Base-by-base conservation (phyloP, 2,113 vertebrate genomes). In the Apodemus speciosus region DNA sequence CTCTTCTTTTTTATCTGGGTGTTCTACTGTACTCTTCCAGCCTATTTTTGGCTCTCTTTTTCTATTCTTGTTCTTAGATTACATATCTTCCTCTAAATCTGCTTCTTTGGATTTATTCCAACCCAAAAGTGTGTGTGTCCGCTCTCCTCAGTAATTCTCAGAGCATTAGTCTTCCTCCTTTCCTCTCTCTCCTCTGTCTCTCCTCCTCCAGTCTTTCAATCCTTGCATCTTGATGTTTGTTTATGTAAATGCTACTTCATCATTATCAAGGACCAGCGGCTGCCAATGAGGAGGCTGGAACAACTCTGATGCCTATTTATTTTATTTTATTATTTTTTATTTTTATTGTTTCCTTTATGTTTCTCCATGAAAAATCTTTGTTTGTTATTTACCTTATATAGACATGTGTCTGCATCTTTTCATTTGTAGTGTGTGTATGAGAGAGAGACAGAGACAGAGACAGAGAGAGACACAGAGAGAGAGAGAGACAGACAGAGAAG, bases 361-460 rank as follows among this genome's bases (percentile, higher is more conserved):
- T 90, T 92, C 43, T 76, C 25, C 49, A 68, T 64, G 21, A 46
- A 72, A 51, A 2, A 85, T 83, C 25, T n/a, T 66, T 83, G 27
- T 60, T 81, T 85, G 85, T 51, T 51, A n/a, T 89, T 81, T 69
- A 32, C 30, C 15, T 88, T 86, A 77, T 43, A 68, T 89, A 77
- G 80, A 2, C 27, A 58, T 81, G 46, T n/a, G 58, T 81, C 80
- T 53, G 9, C 1, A 11, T 88, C 30, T 80, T 88, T 83, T 84
- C 35, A 81, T 53, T 49, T 66, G 30, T 23, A 1, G 13, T 62
- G 60, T 27, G 21, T 76, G 14, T 43, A 15, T 71, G 40, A 53
- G 51, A 53, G 53, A 53, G 53, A 53, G 51, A 53, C 9, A 53
- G 51, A 53, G 51, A 53, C 9, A 53, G 51, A 53, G 51, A 51